Percentiles rank a stretch among this genome's conserved stretches.
phyloP scores from a whole-genome alignment of 2,888 invertebrate genomes.

The Drosophila anomelani region DNA sequence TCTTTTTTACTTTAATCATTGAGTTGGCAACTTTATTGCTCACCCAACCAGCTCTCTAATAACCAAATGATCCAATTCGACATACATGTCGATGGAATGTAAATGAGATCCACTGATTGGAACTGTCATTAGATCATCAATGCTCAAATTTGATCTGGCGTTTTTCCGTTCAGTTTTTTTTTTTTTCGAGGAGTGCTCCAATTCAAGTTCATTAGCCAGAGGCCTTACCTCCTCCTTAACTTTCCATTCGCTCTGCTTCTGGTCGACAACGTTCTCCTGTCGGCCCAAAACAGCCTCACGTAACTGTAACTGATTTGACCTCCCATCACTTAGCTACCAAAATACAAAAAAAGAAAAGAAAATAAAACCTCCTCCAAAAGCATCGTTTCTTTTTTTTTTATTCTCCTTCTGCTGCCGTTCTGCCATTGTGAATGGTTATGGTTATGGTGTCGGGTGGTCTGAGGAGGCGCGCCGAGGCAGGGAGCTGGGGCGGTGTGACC shows the following conservation, averaged over 20 bases:
- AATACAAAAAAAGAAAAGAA: not conserved
- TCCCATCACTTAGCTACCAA: conserved; percentile 57
- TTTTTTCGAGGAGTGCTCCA: conserved; percentile 30
- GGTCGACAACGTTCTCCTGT: conserved; percentile 44
- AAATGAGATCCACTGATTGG: conserved; percentile 35
- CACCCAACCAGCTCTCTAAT: conserved; percentile 7
- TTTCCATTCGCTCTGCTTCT: conserved; percentile 43
- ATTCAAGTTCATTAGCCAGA: conserved; percentile 48
- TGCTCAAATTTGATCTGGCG: conserved; percentile 15
- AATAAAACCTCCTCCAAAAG: conserved; percentile 50
- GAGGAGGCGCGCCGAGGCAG: not conserved
- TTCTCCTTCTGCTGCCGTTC: conserved; percentile 29
- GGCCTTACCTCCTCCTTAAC: conserved; percentile 39
- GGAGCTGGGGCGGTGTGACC: conserved; percentile 44
- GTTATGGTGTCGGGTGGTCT: conserved; percentile 20
- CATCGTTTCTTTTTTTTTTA: conserved; percentile 29
- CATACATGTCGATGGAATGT: conserved; percentile 24
- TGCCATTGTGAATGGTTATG: conserved; percentile 49
- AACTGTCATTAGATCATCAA: conserved; percentile 41
- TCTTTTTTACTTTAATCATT: conserved; percentile 3
- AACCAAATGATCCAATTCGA: conserved; percentile 23
- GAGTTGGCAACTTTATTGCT: not conserved
- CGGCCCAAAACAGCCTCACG: conserved; percentile 41
- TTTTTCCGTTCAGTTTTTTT: conserved; percentile 11
- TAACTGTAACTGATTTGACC: conserved; percentile 56